Conservation (phyloP, 2,113 vertebrate species). For the Corvus cornix region DNA sequence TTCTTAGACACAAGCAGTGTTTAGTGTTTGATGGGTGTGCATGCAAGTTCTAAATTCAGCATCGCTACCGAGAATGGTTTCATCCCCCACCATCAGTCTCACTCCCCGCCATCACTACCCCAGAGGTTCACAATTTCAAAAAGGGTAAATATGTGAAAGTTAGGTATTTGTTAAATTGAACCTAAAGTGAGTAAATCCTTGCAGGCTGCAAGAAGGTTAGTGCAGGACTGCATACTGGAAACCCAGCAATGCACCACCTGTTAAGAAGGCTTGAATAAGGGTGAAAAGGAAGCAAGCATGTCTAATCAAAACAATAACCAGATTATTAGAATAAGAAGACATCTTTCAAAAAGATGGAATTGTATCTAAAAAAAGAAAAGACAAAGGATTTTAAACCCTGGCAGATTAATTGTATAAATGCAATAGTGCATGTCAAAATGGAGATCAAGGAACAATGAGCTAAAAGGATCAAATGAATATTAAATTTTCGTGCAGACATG, state of each 20-base stretch:
- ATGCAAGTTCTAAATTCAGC: not conserved
- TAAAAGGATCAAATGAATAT: slow-evolving; percentile 21
- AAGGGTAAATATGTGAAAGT: not conserved
- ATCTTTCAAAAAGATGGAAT: not conserved
- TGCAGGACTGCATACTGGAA: not conserved
- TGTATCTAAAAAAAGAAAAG: not conserved
- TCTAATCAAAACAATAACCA: not conserved
- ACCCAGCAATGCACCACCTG: not conserved
- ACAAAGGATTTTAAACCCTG: not conserved
- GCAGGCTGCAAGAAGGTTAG: not conserved
- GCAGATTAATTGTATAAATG: slow-evolving; percentile 10
- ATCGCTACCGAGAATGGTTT: not conserved
- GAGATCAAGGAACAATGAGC: slow-evolving; percentile 2
- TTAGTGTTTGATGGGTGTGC: not conserved
- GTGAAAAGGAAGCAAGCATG: not conserved
- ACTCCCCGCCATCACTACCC: not conserved
- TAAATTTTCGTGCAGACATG: not conserved
- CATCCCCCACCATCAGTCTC: not conserved
- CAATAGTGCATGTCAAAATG: slow-evolving; percentile 8
- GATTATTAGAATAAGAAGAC: slow-evolving; percentile 10
- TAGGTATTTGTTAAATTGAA: not conserved
- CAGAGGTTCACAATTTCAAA: not conserved
- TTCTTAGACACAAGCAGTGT: not conserved
- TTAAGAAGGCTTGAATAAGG: not conserved
- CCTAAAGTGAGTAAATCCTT: not conserved